phyloP scores from a whole-genome alignment of 2,888 invertebrate species.

The Ischnura elegans region DNA sequence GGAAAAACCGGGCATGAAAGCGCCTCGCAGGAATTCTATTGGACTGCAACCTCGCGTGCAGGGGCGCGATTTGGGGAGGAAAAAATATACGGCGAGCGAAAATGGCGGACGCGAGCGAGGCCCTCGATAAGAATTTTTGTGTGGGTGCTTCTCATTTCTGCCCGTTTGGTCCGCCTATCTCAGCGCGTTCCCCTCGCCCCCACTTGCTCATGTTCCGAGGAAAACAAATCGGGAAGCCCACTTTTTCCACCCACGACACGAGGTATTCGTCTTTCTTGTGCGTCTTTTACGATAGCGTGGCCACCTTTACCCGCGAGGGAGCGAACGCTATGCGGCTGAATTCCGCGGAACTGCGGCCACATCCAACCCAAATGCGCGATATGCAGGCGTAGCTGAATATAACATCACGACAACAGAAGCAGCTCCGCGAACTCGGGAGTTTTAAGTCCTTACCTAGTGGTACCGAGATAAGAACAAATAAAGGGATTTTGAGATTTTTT shows the following conservation, averaged over 20 bases:
- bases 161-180: not conserved
- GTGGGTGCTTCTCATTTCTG: not conserved
- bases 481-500: no score
- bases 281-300: no score
- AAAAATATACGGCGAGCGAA: not conserved
- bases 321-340: no score
- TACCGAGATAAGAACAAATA: no score
- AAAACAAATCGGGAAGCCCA: not conserved
- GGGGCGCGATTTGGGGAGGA: not conserved
- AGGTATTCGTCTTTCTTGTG: not conserved
- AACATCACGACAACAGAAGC: no score
- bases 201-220: not conserved
- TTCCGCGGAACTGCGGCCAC: no score
- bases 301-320: no score
- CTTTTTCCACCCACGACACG: not conserved
- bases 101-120: conserved; percentile 2
- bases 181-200: not conserved
- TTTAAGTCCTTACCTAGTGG: no score
- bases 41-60: not conserved
- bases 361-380: no score
- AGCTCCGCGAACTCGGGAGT: no score
- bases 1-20: not conserved
- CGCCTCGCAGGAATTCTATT: not conserved
- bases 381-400: no score
- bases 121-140: conserved; percentile 41